A percentile compares a stretch with the other conserved stretches of the same genome.
These are phyloP conservation scores for Zoroaster sp. DNA, from an alignment of 53 echinoderm and acorn worm genomes.

Conservation along the genomic window DNA sequence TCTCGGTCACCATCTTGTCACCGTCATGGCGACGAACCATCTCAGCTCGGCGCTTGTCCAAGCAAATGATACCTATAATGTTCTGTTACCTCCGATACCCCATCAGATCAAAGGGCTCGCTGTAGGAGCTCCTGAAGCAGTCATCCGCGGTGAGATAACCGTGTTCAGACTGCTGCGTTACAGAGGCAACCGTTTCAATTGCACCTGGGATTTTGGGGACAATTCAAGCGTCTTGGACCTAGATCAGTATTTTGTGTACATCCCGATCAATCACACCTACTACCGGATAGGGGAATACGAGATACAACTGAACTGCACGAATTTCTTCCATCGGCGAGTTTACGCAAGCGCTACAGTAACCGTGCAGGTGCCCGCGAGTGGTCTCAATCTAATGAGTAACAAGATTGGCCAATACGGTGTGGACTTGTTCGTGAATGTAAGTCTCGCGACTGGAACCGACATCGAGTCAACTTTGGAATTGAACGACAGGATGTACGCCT, in stretches of 20 bases:
- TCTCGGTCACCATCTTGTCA: slow-evolving; percentile 68
- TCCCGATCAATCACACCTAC: slow-evolving; percentile 68
- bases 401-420: slow-evolving; percentile 57
- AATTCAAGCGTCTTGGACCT: slow-evolving; percentile 23
- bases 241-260: slow-evolving; percentile 60
- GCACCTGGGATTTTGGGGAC: slow-evolving; percentile 81
- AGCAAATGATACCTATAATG: slow-evolving; percentile 74
- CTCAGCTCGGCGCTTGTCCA: slow-evolving; percentile 45
- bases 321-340: slow-evolving; percentile 64
- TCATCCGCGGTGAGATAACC: slow-evolving; percentile 44
- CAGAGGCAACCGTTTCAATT: slow-evolving; percentile 78
- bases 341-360: slow-evolving; percentile 29
- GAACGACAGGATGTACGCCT: slow-evolving; percentile 11
- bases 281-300: slow-evolving; percentile 32
- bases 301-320: slow-evolving; percentile 63
- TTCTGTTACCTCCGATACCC: slow-evolving; percentile 74
- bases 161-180: slow-evolving; percentile 53
- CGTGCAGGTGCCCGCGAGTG: slow-evolving; percentile 58
- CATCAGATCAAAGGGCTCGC: slow-evolving; percentile 58
- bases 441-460: slow-evolving; percentile 68
- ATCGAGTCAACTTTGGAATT: slow-evolving; percentile 39
- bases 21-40: slow-evolving; percentile 73
- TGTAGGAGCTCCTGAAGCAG: slow-evolving; percentile 54
- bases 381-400: slow-evolving; percentile 54
- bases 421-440: slow-evolving; percentile 66